Conservation (phyloP, 2,113 vertebrate genomes). For the Podiceps cristatus region DNA sequence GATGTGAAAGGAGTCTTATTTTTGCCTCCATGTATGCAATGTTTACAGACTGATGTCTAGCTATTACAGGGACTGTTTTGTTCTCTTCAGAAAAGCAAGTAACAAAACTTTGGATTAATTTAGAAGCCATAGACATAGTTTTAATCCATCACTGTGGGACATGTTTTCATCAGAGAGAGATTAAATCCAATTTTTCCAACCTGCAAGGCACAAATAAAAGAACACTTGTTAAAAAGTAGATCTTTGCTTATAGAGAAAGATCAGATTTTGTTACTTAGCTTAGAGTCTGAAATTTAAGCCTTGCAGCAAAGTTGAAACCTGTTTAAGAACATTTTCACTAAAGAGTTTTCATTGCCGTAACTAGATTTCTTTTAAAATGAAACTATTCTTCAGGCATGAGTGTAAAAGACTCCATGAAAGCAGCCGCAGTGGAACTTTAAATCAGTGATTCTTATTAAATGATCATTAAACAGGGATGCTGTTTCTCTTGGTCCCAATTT, state of each 20-base stretch:
- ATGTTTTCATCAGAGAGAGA: neutral
- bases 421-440: neutral
- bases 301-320: slow-evolving; percentile 2
- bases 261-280: neutral
- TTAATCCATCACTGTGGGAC: neutral
- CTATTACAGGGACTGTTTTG: neutral
- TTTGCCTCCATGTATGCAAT: neutral
- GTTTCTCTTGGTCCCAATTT: neutral
- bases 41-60: neutral
- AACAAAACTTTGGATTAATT: neutral
- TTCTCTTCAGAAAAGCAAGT: neutral
- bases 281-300: slow-evolving; percentile 3
- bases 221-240: slow-evolving; percentile 44
- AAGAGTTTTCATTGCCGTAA: neutral
- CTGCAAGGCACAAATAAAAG: slow-evolving; percentile 31
- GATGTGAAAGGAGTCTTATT: neutral
- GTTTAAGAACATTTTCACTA: slow-evolving; percentile 24
- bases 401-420: neutral
- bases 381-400: neutral
- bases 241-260: neutral
- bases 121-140: neutral
- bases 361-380: slow-evolving; percentile 35
- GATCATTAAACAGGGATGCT: neutral
- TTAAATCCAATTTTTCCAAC: neutral
- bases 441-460: neutral